Conservation (phyloP, 2,113 vertebrate species). For the Campylomormyrus tamandua region DNA sequence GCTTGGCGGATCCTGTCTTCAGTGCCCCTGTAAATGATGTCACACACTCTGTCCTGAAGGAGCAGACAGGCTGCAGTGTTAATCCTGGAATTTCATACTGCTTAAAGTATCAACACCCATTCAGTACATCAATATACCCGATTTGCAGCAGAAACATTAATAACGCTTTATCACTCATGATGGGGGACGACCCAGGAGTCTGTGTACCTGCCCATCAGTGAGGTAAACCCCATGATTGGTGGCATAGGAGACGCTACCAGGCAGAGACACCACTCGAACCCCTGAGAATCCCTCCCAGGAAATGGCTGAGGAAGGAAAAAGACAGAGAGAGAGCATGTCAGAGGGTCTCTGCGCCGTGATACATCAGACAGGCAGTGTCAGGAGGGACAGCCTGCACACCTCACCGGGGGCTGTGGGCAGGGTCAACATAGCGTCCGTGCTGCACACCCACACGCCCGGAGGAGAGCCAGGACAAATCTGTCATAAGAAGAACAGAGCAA, state of each 20-base stretch:
- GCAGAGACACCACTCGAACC: conserved; percentile 73
- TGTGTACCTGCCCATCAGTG: conserved; percentile 59
- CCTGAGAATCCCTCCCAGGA: conserved; percentile 74
- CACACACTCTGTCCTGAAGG: conserved; percentile 62
- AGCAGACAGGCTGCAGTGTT: neutral
- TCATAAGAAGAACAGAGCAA: neutral
- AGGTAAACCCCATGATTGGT: conserved; percentile 80
- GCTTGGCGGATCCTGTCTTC: conserved; percentile 64
- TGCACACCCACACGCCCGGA: conserved; percentile 89
- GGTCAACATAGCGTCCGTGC: conserved; percentile 81
- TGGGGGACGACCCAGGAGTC: neutral
- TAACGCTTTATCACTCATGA: neutral
- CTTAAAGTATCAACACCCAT: neutral
- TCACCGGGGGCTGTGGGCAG: conserved; percentile 66
- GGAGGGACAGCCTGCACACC: conserved; percentile 5
- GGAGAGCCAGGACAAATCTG: conserved; percentile 83
- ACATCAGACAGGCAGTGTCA: neutral
- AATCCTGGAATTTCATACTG: neutral
- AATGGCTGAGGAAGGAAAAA: conserved; percentile 53
- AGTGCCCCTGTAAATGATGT: conserved; percentile 78
- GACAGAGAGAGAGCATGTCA: neutral
- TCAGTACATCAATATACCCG: neutral
- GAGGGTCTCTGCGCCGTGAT: neutral
- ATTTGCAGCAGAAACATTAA: neutral
- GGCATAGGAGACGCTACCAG: conserved; percentile 69